These are phyloP conservation scores for Microtus richardsoni DNA, from an alignment of 2,113 vertebrate species.

Conservation along the genomic window DNA sequence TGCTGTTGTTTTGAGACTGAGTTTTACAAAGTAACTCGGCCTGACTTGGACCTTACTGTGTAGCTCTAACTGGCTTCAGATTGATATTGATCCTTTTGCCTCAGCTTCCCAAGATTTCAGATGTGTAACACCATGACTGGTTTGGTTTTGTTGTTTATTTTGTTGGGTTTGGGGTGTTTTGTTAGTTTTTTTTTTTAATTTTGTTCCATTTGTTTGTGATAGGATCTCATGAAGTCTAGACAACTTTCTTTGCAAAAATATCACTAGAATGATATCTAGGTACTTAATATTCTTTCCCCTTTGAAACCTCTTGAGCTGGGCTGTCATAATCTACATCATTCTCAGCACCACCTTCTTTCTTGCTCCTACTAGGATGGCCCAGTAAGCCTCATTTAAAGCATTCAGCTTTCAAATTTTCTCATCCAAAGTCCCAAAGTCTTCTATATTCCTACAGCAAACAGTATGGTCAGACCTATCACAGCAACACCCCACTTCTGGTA, in stretches of 20 bases:
- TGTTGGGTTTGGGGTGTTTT: neutral
- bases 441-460: neutral
- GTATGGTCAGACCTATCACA: neutral
- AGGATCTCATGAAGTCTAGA: neutral
- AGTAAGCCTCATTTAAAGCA: neutral
- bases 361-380: neutral
- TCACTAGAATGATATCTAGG: neutral
- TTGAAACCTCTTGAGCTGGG: neutral
- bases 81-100: neutral
- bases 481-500: neutral
- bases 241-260: neutral
- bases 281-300: neutral
- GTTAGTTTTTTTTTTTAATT: neutral
- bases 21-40: neutral
- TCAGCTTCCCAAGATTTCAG: neutral
- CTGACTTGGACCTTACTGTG: neutral
- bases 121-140: neutral
- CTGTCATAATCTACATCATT: neutral
- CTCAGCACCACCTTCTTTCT: neutral
- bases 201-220: neutral
- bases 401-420: neutral
- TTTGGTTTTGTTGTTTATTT: neutral
- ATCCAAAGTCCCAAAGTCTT: neutral
- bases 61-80: neutral
- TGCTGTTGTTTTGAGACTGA: neutral